phyloP scores from a whole-genome alignment of 2,888 invertebrate genomes.

The Scaeva pyrastri region DNA sequence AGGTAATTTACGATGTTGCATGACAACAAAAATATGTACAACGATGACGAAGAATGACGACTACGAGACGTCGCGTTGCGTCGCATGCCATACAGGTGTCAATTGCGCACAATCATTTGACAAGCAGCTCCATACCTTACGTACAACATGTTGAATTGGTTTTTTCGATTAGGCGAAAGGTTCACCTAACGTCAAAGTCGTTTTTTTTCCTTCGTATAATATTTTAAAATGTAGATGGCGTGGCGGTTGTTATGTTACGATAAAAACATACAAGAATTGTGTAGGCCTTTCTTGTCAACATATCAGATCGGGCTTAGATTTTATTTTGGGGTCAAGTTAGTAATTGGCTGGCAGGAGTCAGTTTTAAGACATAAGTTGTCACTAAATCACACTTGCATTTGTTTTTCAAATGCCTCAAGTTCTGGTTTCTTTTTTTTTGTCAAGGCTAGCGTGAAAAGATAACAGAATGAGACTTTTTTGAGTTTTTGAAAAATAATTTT shows the following conservation, averaged over 20 bases:
- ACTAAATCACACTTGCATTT: constrained; percentile 57
- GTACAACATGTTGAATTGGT: constrained; percentile 37
- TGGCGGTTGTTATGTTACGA: not conserved
- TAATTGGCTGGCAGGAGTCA: constrained; percentile 58
- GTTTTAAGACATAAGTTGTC: constrained; percentile 23
- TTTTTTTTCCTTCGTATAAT: not conserved
- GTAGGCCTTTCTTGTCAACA: constrained; percentile 42
- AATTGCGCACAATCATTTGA: constrained; percentile 46
- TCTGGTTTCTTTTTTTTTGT: constrained; percentile 41
- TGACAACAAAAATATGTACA: constrained; percentile 24
- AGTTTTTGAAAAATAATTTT: too few relatives aligned
- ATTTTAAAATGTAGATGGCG: not conserved
- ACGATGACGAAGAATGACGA: not conserved
- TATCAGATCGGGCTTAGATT: constrained; percentile 15
- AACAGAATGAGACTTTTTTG: not conserved
- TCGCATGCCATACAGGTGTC: constrained; percentile 67
- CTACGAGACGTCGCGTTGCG: constrained; percentile 40
- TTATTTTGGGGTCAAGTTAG: constrained; percentile 68
- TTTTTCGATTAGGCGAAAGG: constrained; percentile 47
- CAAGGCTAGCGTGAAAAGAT: constrained; percentile 5
- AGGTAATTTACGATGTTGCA: constrained; percentile 49
- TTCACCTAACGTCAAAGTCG: constrained; percentile 51
- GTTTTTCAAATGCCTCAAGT: constrained; percentile 44
- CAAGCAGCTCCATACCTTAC: constrained; percentile 20
- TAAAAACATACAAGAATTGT: constrained; percentile 34